A percentile compares a stretch with the other conserved stretches of the same genome.
Evolutionary conservation across 2,888 invertebrate species (phyloP).

Genomic region (Xestia rhomboidea): DNA sequence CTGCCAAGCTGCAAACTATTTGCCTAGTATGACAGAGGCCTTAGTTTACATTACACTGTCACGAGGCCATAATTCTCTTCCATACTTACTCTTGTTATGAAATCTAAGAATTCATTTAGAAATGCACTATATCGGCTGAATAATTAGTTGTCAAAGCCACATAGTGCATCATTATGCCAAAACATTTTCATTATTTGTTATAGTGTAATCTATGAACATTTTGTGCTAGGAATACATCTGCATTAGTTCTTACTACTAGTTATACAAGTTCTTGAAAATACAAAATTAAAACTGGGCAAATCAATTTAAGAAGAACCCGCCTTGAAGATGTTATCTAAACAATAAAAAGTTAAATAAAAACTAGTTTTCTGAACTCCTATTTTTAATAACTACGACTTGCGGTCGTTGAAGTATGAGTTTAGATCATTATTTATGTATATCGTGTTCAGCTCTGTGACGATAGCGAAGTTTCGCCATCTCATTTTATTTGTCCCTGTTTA

Average conservation of each 20-base stretch:
- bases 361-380: background rate
- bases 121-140: slow-evolving; percentile 44
- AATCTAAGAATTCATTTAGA: slow-evolving; percentile 27
- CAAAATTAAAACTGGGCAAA: background rate
- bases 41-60: slow-evolving; percentile 31
- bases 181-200: slow-evolving; percentile 41
- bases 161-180: slow-evolving; percentile 48
- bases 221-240: slow-evolving; percentile 41
- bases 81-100: slow-evolving; percentile 40
- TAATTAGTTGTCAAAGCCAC: slow-evolving; percentile 26
- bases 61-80: slow-evolving; percentile 43
- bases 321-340: background rate
- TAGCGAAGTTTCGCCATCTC: background rate
- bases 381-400: background rate
- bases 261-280: background rate
- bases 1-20: background rate
- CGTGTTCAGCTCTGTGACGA: background rate
- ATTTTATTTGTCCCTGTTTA: background rate
- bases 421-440: background rate
- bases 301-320: too few species aligned
- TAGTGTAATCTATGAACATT: slow-evolving; percentile 1
- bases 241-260: background rate
- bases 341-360: background rate
- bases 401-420: background rate
- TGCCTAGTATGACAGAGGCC: background rate